Evolutionary conservation across 2,113 vertebrate genomes (phyloP), one percentile per base, ranked within the genome.

Genomic region (Pteropus alecto): DNA sequence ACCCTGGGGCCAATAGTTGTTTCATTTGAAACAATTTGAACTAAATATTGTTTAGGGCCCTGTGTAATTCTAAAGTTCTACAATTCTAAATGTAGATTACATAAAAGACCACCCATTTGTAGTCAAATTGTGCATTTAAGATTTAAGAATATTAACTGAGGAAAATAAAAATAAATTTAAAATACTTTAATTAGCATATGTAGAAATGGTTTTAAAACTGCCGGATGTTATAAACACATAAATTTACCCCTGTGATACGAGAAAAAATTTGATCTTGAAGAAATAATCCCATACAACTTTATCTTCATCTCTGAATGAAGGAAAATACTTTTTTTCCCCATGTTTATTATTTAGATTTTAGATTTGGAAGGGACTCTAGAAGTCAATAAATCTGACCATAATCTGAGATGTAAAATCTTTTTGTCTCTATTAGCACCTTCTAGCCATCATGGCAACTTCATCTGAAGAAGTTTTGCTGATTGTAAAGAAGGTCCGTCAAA

Each of bases 381-480:
- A 83, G 26, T 83, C 68, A 94, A 35, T 51, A 85, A 70, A 92
- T 58, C 5, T 19, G 41, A 56, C 21, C 58, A 7, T 89, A 35
- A 78, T 51, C 30, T 88, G 41, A 95, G 56, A 56, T 92, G 46
- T 81, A 56, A 73, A 88, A 46, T 81, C 71, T 83, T 67, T 94
- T 81, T 90, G 54, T 51, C 65, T 97, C 92, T 33, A 7, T 77
- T 46, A 98, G 97, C 87, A 97, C 22, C 14, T 91, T 86, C 15
- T 35, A 95, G 93, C 93, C 98, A 97, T 97, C 96, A 99, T 99
- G 99, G 99, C 99, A 93, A 99, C 99, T 2, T 99, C 99, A 70
- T 99, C 99, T 74, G 99, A 99, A 98, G 99, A 99, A 98, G 99
- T 99, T 96, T 97, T 99, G 96, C 97, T 99, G 98, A 99, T 99